Evolutionary conservation across 2,888 invertebrate genomes (phyloP), one percentile per base, ranked within the genome.

Genomic region (Pecten maximus): DNA sequence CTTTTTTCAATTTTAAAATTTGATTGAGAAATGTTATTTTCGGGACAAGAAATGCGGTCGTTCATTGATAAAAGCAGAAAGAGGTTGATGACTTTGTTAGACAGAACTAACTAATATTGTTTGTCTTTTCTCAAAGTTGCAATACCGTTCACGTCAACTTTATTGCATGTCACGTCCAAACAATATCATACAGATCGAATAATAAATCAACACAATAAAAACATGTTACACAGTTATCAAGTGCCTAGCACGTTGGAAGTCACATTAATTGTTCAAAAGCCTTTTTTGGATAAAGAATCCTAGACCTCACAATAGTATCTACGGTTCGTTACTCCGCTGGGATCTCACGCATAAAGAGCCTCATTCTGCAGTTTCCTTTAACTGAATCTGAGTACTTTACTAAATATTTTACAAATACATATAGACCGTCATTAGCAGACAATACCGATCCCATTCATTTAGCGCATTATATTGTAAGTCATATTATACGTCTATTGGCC

Each of bases 41-140:
- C 6, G 6, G 23, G 23, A 60, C 60, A 60, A 1, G 23, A 23
- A 44, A 16, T n/a, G n/a, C n/a, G 60, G 60, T n/a, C 35, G 74
- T 74, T 74, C 74, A 74, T 74, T 74, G 74, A 74, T 74, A 74
- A 74, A 74, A 74, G 10, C 54, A 54, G n/a, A n/a, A 54, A 23
- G n/a, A 54, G 54, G 54, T 54, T 16, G 16, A 48, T 4, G 48
- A 48, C 48, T 2, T 10, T 48, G 48, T 23, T 54, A 54, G 16
- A 2, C 19, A 54, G n/a, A 19, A 23, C 6, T 54, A 3, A 54
- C 16, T 23, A 19, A 23, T 3, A n/a, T n/a, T 19, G 15, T 50
- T 23, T 2, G 54, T 23, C n/a, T 2, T 54, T 19, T 23, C 19
- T 48, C 15, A 54, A 54, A 23, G 54, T 54, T 19, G 23, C 8